phyloP scores from a whole-genome alignment of 2,888 invertebrate species.

The Drosophila borborema region DNA sequence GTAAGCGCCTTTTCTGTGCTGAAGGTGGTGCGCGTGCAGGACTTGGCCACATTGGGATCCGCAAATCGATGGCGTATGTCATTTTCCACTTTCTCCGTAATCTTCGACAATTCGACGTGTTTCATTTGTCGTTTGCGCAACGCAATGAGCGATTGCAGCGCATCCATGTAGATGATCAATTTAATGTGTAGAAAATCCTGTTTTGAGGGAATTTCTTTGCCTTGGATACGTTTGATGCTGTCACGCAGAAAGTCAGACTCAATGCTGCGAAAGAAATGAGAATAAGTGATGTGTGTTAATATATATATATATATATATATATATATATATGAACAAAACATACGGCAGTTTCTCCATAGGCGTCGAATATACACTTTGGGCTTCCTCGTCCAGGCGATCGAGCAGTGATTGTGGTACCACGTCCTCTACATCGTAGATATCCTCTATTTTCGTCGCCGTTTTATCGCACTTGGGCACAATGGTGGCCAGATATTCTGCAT shows the following conservation, averaged over 20 bases:
- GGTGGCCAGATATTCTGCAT: conserved; percentile 57
- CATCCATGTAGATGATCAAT: conserved; percentile 83
- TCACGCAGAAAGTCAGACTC: conserved; percentile 75
- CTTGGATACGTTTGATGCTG: conserved; percentile 64
- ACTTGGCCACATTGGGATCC: conserved; percentile 62
- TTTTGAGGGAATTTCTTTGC: conserved; percentile 49
- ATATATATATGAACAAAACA: conserved; percentile 29
- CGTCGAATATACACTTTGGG: conserved; percentile 69
- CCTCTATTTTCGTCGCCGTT: conserved; percentile 71
- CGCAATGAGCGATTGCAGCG: conserved; percentile 74
- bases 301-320: neutral
- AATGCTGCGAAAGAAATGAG: conserved; percentile 63
- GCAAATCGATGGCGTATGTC: conserved; percentile 82
- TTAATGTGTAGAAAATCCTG: conserved; percentile 74
- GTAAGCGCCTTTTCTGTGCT: conserved; percentile 82
- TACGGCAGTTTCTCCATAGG: conserved; percentile 80
- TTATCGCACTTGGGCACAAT: conserved; percentile 80
- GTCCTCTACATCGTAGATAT: conserved; percentile 77
- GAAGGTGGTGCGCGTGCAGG: conserved; percentile 67
- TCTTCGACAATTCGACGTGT: conserved; percentile 73
- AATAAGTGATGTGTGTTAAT: neutral
- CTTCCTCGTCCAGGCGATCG: conserved; percentile 82
- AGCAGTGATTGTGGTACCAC: conserved; percentile 77
- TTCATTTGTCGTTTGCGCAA: conserved; percentile 68
- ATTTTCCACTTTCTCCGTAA: conserved; percentile 83